Percentiles rank a stretch among this genome's conserved stretches.
Evolutionary conservation across 2,888 invertebrate species (phyloP).

Genomic region (Ichneumoninae sp.): DNA sequence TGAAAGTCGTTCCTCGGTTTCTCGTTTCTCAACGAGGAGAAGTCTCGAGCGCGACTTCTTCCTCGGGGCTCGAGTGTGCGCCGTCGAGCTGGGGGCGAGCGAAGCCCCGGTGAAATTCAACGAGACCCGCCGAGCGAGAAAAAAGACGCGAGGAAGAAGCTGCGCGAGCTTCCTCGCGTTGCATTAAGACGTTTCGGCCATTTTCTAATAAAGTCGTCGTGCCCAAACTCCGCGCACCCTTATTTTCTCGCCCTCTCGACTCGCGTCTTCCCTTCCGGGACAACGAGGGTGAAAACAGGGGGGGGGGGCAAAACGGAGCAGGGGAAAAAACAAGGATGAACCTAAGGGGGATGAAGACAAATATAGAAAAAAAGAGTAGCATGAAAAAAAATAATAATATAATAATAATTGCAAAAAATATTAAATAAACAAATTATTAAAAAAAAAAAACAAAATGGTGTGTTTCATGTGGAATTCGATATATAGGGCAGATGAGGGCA

Average conservation of each 20-base stretch:
- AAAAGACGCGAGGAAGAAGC: conserved; percentile 12
- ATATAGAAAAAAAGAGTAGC: no score
- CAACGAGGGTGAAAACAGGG: no score
- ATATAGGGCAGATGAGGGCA: conserved; percentile 21
- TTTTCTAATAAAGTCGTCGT: conserved; percentile 82
- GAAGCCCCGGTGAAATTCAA: conserved; percentile 56
- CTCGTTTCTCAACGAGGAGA: conserved; percentile 57
- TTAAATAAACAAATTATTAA: no score
- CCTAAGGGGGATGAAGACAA: no score
- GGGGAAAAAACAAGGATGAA: no score
- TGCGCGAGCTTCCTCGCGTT: conserved; percentile 49
- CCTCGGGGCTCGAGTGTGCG: neutral
- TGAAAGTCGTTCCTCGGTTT: conserved; percentile 44
- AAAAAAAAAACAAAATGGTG: no score
- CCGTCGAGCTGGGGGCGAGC: neutral
- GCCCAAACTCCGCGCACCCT: conserved; percentile 11
- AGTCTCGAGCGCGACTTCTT: conserved; percentile 9
- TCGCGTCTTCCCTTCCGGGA: conserved; percentile 33
- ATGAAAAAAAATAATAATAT: no score
- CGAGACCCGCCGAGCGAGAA: conserved; percentile 47
- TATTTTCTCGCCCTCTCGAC: conserved; percentile 24
- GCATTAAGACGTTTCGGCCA: conserved; percentile 81
- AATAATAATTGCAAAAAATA: no score
- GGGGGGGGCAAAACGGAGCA: no score
- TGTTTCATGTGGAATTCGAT: no score